Conservation (phyloP, 2,113 vertebrate species). For the Elachura formosa region DNA sequence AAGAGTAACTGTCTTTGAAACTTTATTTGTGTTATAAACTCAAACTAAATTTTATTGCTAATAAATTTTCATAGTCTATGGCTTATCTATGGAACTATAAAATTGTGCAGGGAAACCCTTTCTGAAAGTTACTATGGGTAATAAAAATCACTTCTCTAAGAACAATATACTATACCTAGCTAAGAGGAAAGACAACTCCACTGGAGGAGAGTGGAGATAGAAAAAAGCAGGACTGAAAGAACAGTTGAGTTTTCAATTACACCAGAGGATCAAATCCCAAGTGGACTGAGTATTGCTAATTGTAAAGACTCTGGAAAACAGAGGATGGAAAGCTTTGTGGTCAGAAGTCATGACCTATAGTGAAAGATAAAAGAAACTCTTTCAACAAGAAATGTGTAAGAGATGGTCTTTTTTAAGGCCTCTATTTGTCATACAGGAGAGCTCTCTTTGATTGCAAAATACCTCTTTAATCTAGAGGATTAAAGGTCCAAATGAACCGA, state of each 20-base stretch:
- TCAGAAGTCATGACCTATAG: neutral
- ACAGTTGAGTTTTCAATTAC: neutral
- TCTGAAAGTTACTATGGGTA: neutral
- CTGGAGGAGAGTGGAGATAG: neutral
- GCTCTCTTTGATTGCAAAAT: neutral
- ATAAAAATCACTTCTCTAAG: neutral
- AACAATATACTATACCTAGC: neutral
- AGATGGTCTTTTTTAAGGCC: neutral
- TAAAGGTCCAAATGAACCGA: neutral
- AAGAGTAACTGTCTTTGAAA: neutral
- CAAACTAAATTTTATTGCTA: neutral
- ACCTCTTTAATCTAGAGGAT: neutral
- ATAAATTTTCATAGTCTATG: neutral
- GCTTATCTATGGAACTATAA: neutral
- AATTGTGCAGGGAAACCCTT: neutral
- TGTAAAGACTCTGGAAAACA: neutral
- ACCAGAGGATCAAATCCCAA: neutral
- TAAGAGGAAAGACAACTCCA: neutral
- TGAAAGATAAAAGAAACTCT: neutral
- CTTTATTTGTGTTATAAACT: conserved; percentile 29
- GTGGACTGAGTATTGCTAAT: neutral
- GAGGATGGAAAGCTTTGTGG: neutral
- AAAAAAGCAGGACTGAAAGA: neutral
- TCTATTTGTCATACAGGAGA: neutral
- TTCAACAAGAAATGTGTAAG: neutral